Base-by-base conservation (phyloP, 2,113 vertebrate species). In the Aphyosemion australe region DNA sequence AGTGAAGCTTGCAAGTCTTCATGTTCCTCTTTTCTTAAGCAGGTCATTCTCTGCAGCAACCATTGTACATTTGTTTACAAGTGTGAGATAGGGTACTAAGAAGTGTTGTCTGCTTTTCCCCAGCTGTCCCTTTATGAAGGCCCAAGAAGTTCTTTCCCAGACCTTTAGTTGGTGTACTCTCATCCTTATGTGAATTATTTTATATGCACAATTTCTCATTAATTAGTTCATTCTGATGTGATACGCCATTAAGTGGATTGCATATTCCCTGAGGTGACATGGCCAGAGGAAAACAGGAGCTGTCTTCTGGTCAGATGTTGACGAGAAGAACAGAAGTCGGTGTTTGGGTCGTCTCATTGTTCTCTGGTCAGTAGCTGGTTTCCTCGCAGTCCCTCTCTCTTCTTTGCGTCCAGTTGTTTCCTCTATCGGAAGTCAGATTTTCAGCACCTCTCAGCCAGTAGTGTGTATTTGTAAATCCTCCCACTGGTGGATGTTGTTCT, bases 321-420 rank as follows among this genome's bases (percentile, higher is more conserved):
- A 60, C 54, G 32, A 56, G 46, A 55, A 14, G 61, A 20, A 39
- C 48, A 45, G 59, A 37, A 51, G 41, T 86, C 39, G 67, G 72
- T 77, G n/a, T n/a, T n/a, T n/a, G n/a, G n/a, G n/a, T n/a, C 62
- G 60, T 79, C 58, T 88, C 82, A 83, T 81, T 88, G 87, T 87
- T 83, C 80, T 83, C 67, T 4, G 12, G 74, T 72, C 84, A 79
- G 76, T 84, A 76, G 80, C 80, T 82, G 77, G 65, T 79, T 88
- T 88, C 84, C 84, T 68, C 78, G 74, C 76, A 78, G 67, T 72
- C 56, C 75, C 64, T 74, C 72, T 88, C 71, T 86, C 61, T 78
- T 80, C 81, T 89, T 89, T 84, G 76, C 86, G 65, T 90, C 88
- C 89, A 93, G 90, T 88, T 91, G 89, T 85, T 88, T 93, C 90